Conservation (phyloP, 2,113 vertebrate genomes). For the Melanocharis versteri region DNA sequence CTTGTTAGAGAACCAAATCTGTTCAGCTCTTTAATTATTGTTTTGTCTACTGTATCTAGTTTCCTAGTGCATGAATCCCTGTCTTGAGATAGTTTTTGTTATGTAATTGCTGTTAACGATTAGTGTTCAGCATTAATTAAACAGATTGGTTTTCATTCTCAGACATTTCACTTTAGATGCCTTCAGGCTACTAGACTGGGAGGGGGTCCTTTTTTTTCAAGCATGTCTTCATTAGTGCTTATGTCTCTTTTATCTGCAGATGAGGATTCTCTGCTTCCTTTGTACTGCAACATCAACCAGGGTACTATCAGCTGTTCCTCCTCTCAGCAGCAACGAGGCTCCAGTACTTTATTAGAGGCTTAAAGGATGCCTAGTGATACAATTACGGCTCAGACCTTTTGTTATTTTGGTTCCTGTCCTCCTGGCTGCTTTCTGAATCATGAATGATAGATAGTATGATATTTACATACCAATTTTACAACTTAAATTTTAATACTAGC, state of each 20-base stretch:
- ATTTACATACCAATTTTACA: not conserved
- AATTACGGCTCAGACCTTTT: not conserved
- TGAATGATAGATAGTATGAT: not conserved
- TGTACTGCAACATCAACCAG: not conserved
- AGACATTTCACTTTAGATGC: constrained; percentile 21
- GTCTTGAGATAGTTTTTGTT: constrained; percentile 32
- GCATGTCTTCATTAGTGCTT: constrained; percentile 20
- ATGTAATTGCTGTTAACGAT: not conserved
- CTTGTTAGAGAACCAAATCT: not conserved
- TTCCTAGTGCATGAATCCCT: not conserved
- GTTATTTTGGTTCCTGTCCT: not conserved
- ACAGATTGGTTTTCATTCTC: constrained; percentile 27
- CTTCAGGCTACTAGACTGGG: constrained; percentile 21
- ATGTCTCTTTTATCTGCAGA: constrained; percentile 24
- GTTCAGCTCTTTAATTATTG: not conserved
- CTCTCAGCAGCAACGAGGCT: not conserved
- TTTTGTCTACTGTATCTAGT: not conserved
- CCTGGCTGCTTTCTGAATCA: not conserved
- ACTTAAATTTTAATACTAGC: not conserved
- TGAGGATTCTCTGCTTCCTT: not conserved
- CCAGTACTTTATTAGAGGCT: not conserved
- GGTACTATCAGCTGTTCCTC: not conserved
- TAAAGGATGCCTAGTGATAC: not conserved
- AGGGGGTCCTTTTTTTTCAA: not conserved
- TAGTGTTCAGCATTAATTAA: constrained; percentile 33